These are phyloP conservation scores for Tyrannus savana DNA, from an alignment of 2,113 vertebrate genomes.

Conservation along the genomic window DNA sequence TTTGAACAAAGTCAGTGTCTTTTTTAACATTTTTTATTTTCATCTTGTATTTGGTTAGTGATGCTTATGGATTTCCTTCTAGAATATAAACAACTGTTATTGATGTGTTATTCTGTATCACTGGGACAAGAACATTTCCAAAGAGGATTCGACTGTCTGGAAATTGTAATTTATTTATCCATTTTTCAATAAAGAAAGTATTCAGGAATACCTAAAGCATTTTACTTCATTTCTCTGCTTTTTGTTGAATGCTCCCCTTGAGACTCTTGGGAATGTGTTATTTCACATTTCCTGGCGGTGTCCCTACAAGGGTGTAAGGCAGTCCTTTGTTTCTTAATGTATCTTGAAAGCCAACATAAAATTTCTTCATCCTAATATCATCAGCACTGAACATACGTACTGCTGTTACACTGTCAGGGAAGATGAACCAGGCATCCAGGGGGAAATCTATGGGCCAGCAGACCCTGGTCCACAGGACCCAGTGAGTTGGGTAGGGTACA, in stretches of 20 bases:
- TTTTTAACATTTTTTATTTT: not conserved
- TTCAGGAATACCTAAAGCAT: not conserved
- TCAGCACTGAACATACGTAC: not conserved
- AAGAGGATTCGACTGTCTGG: not conserved
- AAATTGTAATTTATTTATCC: not conserved
- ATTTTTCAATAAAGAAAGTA: not conserved
- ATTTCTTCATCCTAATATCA: not conserved
- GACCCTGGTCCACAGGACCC: not conserved
- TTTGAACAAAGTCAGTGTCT: not conserved
- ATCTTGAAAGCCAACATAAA: not conserved
- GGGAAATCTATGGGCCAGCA: not conserved
- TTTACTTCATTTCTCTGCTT: not conserved
- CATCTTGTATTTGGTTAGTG: not conserved
- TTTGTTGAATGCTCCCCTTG: not conserved
- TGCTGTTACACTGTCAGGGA: not conserved
- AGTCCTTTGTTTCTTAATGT: not conserved
- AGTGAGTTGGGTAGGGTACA: not conserved
- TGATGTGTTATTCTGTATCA: not conserved
- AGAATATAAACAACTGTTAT: not conserved
- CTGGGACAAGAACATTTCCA: not conserved
- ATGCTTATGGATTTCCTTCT: not conserved
- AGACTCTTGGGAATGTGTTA: accelerated
- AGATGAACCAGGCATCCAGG: not conserved
- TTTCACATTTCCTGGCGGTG: not conserved
- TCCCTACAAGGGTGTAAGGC: not conserved